A percentile compares a stretch with the other conserved stretches of the same genome.
Conservation (phyloP, 2,797 vertebrate genomes). For the Hippoglossus hippoglossus region DNA sequence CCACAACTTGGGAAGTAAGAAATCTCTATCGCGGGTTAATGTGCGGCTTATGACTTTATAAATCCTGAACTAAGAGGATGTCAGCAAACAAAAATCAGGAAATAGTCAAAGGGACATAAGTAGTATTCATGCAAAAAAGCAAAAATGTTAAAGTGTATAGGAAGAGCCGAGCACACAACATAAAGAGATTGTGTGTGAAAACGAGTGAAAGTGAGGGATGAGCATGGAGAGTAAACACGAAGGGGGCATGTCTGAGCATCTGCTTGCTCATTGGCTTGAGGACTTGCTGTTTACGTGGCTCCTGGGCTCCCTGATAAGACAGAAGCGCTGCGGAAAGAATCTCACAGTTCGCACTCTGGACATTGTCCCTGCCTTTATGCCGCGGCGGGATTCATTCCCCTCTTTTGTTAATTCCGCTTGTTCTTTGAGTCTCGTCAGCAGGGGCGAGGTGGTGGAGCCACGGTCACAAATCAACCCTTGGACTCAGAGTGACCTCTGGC, state of each 20-base stretch:
- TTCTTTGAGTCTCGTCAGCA: conserved; percentile 18
- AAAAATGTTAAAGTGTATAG: too few relatives aligned
- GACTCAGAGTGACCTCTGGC: conserved; percentile 67
- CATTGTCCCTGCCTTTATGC: conserved; percentile 41
- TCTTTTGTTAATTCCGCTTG: conserved; percentile 15
- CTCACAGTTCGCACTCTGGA: conserved; percentile 25
- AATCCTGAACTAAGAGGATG: conserved; percentile 10
- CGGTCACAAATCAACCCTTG: conserved; percentile 64
- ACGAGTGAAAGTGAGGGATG: conserved; percentile 33
- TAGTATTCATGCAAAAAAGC: neutral
- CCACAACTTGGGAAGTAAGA: neutral
- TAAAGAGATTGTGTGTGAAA: conserved; percentile 1
- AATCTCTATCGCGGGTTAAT: neutral
- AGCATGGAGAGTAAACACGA: conserved; percentile 24
- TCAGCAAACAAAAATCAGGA: neutral
- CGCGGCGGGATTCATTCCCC: neutral
- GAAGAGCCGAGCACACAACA: neutral
- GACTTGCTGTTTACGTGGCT: conserved; percentile 38
- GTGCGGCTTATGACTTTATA: neutral
- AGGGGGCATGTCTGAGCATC: conserved; percentile 32
- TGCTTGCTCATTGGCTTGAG: conserved; percentile 38
- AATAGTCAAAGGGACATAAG: neutral
- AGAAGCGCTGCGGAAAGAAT: conserved; percentile 7
- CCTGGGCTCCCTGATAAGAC: conserved; percentile 27
- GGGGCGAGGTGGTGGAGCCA: conserved; percentile 24